These are phyloP conservation scores for Isichthys henryi DNA, from an alignment of 2,113 vertebrate genomes.

Conservation along the genomic window DNA sequence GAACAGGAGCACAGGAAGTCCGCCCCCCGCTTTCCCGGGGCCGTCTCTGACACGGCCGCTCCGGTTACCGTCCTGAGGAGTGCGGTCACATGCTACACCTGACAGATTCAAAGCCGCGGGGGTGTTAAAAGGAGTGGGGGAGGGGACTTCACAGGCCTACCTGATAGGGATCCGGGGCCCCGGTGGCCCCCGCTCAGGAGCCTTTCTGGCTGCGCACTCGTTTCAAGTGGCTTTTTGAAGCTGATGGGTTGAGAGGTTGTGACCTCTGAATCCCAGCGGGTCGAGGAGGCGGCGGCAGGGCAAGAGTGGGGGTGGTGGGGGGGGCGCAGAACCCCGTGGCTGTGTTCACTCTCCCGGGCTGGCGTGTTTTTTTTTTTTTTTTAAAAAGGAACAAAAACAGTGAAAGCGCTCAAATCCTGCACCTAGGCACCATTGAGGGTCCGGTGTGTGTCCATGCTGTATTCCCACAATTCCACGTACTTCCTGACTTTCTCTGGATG, in stretches of 20 bases:
- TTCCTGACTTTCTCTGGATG: slow-evolving; percentile 62
- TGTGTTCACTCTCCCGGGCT: slow-evolving; percentile 48
- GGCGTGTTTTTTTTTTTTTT: slow-evolving; percentile 27
- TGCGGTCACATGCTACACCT: slow-evolving; percentile 19
- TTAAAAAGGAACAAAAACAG: slow-evolving; percentile 41
- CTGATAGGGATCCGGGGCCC: slow-evolving; percentile 62
- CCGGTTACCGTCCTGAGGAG: background rate
- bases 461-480: slow-evolving; percentile 66
- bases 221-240: slow-evolving; percentile 67
- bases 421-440: slow-evolving; percentile 55
- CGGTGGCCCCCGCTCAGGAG: slow-evolving; percentile 52
- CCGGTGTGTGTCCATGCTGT: slow-evolving; percentile 45
- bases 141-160: slow-evolving; percentile 65
- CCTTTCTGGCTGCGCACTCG: slow-evolving; percentile 52
- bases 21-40: slow-evolving; percentile 40
- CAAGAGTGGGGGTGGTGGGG: background rate
- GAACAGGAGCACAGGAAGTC: slow-evolving; percentile 44
- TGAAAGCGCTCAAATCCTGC: slow-evolving; percentile 58
- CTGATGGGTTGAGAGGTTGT: slow-evolving; percentile 58
- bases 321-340: slow-evolving; percentile 48
- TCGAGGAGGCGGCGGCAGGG: slow-evolving; percentile 25
- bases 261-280: slow-evolving; percentile 60
- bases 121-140: slow-evolving; percentile 49
- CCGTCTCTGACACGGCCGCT: slow-evolving; percentile 34
- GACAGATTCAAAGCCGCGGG: slow-evolving; percentile 52